These are phyloP conservation scores for Coryphaenoides rupestris DNA, from an alignment of 2,113 vertebrate genomes.

Conservation along the genomic window DNA sequence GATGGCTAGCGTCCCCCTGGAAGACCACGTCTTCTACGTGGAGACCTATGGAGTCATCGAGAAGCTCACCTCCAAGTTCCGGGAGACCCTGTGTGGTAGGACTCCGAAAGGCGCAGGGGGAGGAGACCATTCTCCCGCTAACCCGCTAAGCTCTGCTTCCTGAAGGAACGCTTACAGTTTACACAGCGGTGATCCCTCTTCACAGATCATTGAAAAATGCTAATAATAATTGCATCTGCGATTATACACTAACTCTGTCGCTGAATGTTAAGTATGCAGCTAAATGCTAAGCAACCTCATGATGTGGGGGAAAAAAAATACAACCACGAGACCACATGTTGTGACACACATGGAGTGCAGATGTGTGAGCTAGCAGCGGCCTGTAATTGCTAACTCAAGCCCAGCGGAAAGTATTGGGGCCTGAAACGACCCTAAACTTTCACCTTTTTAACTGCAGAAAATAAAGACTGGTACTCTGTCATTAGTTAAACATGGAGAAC, in stretches of 20 bases:
- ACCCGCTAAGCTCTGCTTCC: constrained; percentile 46
- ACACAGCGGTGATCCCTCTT: neutral
- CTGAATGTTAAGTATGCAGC: neutral
- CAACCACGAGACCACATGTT: neutral
- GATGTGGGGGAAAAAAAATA: neutral
- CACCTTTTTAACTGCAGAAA: constrained; percentile 6
- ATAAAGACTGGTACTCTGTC: neutral
- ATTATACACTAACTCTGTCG: constrained; percentile 16
- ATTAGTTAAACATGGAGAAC: neutral
- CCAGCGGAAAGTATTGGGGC: constrained; percentile 40
- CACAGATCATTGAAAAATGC: too few relatives aligned
- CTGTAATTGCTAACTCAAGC: constrained; percentile 19
- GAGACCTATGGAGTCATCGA: constrained; percentile 93
- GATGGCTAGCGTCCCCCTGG: constrained; percentile 87
- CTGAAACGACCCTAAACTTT: constrained; percentile 39
- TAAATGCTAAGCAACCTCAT: neutral
- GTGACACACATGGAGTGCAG: constrained; percentile 58
- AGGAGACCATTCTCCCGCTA: constrained; percentile 29
- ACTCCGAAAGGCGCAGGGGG: constrained; percentile 19
- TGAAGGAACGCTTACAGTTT: constrained; percentile 54
- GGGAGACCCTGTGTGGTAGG: constrained; percentile 91
- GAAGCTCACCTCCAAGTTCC: constrained; percentile 89
- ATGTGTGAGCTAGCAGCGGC: constrained; percentile 52
- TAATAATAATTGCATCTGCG: too few relatives aligned
- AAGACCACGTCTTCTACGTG: constrained; percentile 91